These are phyloP conservation scores for Ispidina picta DNA, from an alignment of 2,797 vertebrate genomes.

Conservation along the genomic window DNA sequence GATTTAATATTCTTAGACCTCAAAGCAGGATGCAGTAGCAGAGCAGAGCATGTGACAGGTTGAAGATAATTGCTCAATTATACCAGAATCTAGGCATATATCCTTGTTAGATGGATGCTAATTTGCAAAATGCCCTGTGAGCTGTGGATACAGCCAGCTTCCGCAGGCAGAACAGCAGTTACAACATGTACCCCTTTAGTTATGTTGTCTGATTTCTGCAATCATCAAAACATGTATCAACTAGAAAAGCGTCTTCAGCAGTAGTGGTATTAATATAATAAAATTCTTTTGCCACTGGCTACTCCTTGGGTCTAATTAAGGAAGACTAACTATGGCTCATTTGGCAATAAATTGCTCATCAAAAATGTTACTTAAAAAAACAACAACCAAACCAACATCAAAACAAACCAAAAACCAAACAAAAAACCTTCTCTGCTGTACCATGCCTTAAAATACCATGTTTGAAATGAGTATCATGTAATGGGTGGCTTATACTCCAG, in stretches of 20 bases:
- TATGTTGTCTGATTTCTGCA: background rate
- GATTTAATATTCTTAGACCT: background rate
- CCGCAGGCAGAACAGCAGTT: background rate
- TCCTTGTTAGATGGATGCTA: background rate
- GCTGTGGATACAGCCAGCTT: background rate
- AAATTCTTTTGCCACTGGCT: conserved; percentile 25
- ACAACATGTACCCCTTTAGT: background rate
- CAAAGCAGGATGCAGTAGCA: background rate
- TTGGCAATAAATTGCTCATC: background rate
- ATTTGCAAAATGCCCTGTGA: background rate
- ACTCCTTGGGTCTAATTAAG: background rate
- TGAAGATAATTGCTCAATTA: background rate
- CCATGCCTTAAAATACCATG: background rate
- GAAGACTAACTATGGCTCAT: background rate
- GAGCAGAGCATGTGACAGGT: background rate
- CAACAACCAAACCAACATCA: no score
- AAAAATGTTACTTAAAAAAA: background rate
- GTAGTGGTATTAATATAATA: background rate
- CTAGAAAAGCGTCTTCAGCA: conserved; percentile 27
- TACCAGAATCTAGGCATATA: background rate
- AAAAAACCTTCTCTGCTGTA: background rate
- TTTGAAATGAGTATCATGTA: background rate
- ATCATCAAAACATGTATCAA: conserved; percentile 11
- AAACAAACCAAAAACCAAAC: no score
- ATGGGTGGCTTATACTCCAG: background rate